These are phyloP conservation scores for Micromussa lordhowensis DNA, from an alignment of 92 coral and sea anemone genomes.

Conservation along the genomic window DNA sequence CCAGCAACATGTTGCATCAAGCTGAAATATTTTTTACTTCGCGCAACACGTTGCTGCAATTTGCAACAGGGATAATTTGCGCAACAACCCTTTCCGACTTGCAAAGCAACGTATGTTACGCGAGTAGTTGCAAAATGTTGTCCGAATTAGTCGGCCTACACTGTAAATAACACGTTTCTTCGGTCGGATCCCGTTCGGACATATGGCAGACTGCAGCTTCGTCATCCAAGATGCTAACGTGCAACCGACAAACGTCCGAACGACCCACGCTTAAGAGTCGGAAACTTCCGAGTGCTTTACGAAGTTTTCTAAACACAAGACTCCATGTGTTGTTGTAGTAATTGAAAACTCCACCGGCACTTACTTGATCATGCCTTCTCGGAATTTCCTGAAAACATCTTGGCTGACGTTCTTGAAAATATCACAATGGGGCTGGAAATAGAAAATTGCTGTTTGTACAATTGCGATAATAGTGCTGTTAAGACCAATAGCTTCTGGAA, in stretches of 20 bases:
- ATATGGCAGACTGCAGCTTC: neutral
- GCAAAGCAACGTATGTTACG: no score
- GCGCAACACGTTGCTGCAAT: no score
- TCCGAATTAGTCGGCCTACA: no score
- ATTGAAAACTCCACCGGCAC: constrained; percentile 13
- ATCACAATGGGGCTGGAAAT: constrained; percentile 68
- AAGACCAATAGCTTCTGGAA: no score
- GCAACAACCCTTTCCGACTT: no score
- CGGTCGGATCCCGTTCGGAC: neutral
- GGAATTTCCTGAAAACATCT: constrained; percentile 79
- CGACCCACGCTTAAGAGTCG: neutral
- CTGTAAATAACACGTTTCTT: neutral
- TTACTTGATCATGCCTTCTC: constrained; percentile 94
- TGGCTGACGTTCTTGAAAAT: constrained; percentile 82
- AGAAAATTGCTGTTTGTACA: neutral
- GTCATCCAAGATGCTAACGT: neutral
- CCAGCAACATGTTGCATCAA: no score
- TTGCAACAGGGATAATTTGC: no score
- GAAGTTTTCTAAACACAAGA: neutral
- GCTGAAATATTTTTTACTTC: no score
- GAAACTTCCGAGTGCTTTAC: neutral
- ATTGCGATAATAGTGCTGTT: no score
- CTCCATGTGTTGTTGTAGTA: neutral
- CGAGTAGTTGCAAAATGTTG: no score
- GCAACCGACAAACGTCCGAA: neutral